Conservation (phyloP, 2,113 vertebrate genomes). For the Rhea americana region DNA sequence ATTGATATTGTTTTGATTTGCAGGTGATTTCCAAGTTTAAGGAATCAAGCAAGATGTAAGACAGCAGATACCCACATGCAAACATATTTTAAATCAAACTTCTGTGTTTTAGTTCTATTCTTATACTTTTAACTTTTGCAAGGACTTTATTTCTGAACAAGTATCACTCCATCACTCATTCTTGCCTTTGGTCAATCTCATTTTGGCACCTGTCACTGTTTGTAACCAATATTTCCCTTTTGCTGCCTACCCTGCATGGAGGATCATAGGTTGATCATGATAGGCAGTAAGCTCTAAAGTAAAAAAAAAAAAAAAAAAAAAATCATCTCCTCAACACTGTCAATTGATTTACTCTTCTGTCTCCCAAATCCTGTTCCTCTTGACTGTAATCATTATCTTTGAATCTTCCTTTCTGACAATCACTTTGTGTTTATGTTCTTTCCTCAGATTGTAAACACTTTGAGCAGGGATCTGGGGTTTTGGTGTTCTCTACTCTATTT, state of each 20-base stretch:
- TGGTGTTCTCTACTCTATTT: neutral
- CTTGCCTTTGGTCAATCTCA: neutral
- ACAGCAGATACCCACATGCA: neutral
- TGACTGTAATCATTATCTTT: neutral
- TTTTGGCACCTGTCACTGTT: neutral
- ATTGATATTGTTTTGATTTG: neutral
- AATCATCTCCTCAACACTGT: neutral
- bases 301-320: neutral
- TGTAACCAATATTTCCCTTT: neutral
- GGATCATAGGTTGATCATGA: neutral
- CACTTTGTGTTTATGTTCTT: neutral
- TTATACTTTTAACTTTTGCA: neutral
- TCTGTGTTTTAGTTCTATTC: neutral
- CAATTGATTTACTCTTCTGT: neutral
- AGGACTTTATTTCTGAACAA: neutral
- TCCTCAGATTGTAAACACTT: neutral
- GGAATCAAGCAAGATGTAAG: neutral
- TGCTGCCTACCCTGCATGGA: neutral
- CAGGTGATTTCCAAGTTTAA: neutral
- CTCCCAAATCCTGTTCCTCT: neutral
- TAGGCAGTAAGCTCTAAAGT: neutral
- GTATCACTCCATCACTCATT: neutral
- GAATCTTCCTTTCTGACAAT: neutral
- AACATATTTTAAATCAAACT: neutral
- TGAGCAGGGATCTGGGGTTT: neutral